Conservation (phyloP, 2,113 vertebrate genomes). For the Dunckerocampus dactyliophorus region DNA sequence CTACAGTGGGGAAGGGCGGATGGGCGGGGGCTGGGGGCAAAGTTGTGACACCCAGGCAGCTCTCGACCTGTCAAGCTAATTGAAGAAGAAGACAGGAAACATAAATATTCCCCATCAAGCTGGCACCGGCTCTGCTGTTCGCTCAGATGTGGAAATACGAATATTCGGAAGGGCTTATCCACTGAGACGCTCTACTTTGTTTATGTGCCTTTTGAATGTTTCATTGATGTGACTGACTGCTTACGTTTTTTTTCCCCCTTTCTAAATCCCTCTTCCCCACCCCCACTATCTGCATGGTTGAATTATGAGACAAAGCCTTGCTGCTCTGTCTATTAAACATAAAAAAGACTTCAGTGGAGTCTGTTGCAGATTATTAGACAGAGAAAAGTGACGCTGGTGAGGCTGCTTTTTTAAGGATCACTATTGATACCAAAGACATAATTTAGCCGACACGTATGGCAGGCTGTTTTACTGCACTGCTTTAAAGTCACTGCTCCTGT, state of each 20-base stretch:
- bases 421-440: conserved; percentile 45
- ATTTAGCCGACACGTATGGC: conserved; percentile 42
- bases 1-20: conserved; percentile 9
- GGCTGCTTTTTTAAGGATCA: conserved; percentile 48
- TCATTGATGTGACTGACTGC: conserved; percentile 56
- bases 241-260: conserved; percentile 26
- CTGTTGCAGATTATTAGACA: conserved; percentile 14
- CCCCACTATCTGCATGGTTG: conserved; percentile 34
- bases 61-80: conserved; percentile 49
- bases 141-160: conserved; percentile 50
- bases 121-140: conserved; percentile 23
- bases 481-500: conserved; percentile 11
- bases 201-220: conserved; percentile 63
- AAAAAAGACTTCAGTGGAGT: conserved; percentile 37
- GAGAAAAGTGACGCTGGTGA: conserved; percentile 21
- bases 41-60: conserved; percentile 31
- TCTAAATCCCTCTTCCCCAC: background rate
- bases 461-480: conserved; percentile 14
- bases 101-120: conserved; percentile 49
- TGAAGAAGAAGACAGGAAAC: conserved; percentile 51
- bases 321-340: conserved; percentile 55
- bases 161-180: conserved; percentile 50
- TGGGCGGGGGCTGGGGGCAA: background rate
- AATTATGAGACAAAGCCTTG: conserved; percentile 44
- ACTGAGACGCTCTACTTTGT: conserved; percentile 50